Base-by-base conservation (phyloP, 2,113 vertebrate species). In the Scalopus aquaticus region DNA sequence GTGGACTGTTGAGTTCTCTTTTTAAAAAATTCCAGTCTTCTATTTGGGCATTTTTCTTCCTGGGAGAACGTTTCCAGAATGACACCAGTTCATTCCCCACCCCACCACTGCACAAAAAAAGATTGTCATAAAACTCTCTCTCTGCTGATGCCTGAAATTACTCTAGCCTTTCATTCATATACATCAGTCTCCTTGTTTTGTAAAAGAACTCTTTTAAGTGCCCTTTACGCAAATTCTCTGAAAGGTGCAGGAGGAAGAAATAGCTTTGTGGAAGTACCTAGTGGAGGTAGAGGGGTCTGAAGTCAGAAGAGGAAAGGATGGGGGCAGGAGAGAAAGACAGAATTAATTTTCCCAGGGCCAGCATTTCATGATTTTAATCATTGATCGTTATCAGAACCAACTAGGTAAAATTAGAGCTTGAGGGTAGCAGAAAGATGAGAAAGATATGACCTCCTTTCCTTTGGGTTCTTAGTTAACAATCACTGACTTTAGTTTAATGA, bases 391-490 rank as follows among this genome's bases (percentile, higher is more conserved):
- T 84, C 90, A 81, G 91, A 91, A 94, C 76, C 49, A 93, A 49
- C 28, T 54, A 74, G 74, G 76, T 82, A 51, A 69, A 78, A 46
- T 70, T 69, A 26, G 62, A 70, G n/a, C 73, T 60, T 26, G 83
- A 93, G 32, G 87, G 42, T 44, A 91, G 39, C 28, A 24, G 74
- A 93, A 49, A 87, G 90, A 87, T 76, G 35, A 30, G 28, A 89
- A 49, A 93, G 93, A 95, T 96, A 90, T 1, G 30, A 17, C 10
- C 64, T 30, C 60, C 22, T 70, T 69, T 65, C 69, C 69, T 35
- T 49, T 44, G 80, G 95, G 94, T 79, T 89, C 76, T 93, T 84
- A 51, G 95, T 97, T 97, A 97, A 97, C 93, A 77, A 70, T 91
- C 91, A 91, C 87, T 67, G 80, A 81, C 72, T 87, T 87, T 19